Evolutionary conservation across 2,797 vertebrate species (phyloP).

Genomic region (Acanthurus tractus): DNA sequence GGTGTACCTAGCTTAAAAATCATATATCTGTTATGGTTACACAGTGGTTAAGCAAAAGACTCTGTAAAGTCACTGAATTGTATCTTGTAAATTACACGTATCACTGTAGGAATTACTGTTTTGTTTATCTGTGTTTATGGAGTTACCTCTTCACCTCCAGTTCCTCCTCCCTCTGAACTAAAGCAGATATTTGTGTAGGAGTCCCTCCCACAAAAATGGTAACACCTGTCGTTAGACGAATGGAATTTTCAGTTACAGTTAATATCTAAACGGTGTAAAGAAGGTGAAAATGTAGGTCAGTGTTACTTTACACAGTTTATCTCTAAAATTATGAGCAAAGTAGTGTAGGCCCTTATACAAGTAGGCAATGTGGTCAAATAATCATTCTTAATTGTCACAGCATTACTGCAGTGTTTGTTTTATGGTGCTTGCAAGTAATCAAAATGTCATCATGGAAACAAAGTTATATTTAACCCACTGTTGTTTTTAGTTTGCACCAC

Average conservation of each 20-base stretch:
- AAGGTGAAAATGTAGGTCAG: constrained; percentile 14
- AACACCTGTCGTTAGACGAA: background rate
- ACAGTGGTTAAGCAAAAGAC: too few relatives aligned
- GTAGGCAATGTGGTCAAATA: constrained; percentile 2
- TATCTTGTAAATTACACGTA: too few relatives aligned
- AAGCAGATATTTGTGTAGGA: background rate
- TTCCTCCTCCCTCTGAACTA: background rate
- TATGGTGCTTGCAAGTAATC: background rate
- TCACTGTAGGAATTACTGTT: too few relatives aligned
- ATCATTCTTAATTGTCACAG: background rate
- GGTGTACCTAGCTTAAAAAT: background rate
- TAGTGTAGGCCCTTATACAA: background rate
- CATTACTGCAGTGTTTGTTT: background rate
- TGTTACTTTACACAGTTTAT: background rate
- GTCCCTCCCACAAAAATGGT: background rate
- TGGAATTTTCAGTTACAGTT: background rate
- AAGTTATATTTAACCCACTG: background rate
- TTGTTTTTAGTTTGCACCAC: background rate
- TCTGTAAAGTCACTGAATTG: too few relatives aligned
- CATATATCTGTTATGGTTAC: too few relatives aligned
- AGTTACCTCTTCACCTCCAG: too few relatives aligned
- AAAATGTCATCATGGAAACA: background rate
- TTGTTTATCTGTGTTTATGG: background rate
- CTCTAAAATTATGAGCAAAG: background rate
- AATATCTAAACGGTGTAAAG: background rate